These are phyloP conservation scores for Istiophorus platypterus DNA, from an alignment of 2,113 vertebrate genomes.

Conservation along the genomic window DNA sequence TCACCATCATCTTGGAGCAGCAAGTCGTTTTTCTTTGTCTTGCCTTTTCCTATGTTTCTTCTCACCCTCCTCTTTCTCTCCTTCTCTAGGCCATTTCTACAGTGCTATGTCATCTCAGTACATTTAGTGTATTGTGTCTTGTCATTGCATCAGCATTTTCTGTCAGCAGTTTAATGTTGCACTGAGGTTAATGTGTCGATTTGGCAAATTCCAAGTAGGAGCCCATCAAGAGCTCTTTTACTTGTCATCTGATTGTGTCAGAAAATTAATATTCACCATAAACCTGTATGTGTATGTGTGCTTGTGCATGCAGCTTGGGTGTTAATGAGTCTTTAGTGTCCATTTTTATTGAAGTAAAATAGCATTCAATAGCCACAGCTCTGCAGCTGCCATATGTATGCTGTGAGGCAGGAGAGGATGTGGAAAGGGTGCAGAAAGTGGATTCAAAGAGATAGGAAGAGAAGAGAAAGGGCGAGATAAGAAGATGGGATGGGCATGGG, in stretches of 20 bases:
- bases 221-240: conserved; percentile 17
- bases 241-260: conserved; percentile 6
- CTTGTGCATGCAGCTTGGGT: conserved; percentile 13
- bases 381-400: conserved; percentile 15
- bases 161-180: conserved; percentile 17
- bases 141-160: conserved; percentile 13
- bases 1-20: conserved; percentile 8
- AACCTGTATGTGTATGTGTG: conserved; percentile 8
- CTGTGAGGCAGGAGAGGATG: conserved; percentile 38
- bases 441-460: conserved; percentile 49
- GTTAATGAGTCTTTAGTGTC: conserved; percentile 52
- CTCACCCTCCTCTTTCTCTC: neutral
- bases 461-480: conserved; percentile 49
- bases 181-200: neutral
- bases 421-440: conserved; percentile 27
- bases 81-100: neutral
- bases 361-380: conserved; percentile 1
- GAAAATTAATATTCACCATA: conserved; percentile 13
- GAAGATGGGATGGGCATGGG: conserved; percentile 39
- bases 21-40: conserved; percentile 21
- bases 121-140: neutral
- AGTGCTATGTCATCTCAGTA: neutral
- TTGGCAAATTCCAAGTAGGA: neutral
- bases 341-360: conserved; percentile 34
- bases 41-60: neutral